Evolutionary conservation across 2,888 invertebrate species (phyloP), one percentile per base, ranked within the genome.

Genomic region (Drosophila neotestacea): DNA sequence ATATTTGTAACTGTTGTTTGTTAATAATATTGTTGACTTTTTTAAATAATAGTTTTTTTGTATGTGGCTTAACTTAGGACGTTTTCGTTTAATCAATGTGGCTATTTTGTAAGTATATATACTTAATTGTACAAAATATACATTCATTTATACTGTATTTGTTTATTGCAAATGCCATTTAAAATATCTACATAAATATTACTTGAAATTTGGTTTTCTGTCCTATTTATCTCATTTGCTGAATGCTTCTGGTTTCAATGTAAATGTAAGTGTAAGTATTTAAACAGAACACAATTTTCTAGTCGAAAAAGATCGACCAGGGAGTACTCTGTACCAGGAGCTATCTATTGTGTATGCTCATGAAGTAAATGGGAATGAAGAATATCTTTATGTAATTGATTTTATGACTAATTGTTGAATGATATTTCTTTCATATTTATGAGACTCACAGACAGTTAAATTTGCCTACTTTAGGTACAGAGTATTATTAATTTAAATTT

Each of bases 141-240:
- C 22, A 47, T 16, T 44, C 51, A 41, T 56, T 61, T 22, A 22
- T 22, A 22, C 22, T 38, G 27, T 38, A 9, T 36, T 46, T 56
- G 42, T 38, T 56, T 56, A 44, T 62, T 47, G 32, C 28, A 46
- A 32, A 51, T 36, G 59, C 55, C 47, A 54, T 44, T 55, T 22
- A 79, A 74, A 75, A 76, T 79, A 79, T 76, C 77, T 76, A 79
- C 75, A 79, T 74, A 79, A 69, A 79, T 54, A 54, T 69, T 64
- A 39, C 30, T 16, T 55, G n/a, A 55, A 67, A 67, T 11, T 62
- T 48, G 38, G 34, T 9, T 28, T 32, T 41, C 11, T 44, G 39
- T 30, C 27, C 50, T 61, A 16, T 46, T 51, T 41, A 42, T 44
- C 32, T 46, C 32, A 11, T 27, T 13, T 36, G 32, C 38, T 50